Evolutionary conservation across 2,113 vertebrate species (phyloP), one percentile per base, ranked within the genome.

Genomic region (Crotophaga sulcirostris): DNA sequence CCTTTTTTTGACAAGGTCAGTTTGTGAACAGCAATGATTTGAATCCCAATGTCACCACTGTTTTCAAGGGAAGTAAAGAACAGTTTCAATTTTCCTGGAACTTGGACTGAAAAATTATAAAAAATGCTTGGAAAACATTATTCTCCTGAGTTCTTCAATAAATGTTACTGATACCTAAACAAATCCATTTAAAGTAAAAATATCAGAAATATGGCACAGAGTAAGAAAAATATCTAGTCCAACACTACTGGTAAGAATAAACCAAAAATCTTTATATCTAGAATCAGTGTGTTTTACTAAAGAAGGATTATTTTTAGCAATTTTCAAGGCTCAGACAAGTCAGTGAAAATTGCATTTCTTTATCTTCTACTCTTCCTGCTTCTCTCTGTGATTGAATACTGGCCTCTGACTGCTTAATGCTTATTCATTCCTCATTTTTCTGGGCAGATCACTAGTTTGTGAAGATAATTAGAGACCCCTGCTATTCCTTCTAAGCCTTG

Each of bases 381-480:
- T 87, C 74, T 64, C 38, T 95, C 72, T 86, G 69, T 96, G 95
- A 96, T 92, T 97, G 89, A 97, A 72, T 81, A 84, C 69, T 94
- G 95, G 83, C 92, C 87, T 97, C 95, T 97, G 58, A 93, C 75
- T 95, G 87, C 73, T 96, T 96, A 90, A 87, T 93, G 68, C 87
- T 95, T 93, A 97, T 96, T 97, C 91, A 95, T 70, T 91, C 77
- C 87, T 97, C 87, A 83, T 97, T 96, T 49, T 95, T 96, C 94
- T 94, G 84, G 86, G 89, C 81, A 95, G 87, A 96, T 97, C 85
- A 93, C 92, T 95, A 94, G 93, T 94, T 98, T 94, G 77, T 93
- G 88, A 96, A 96, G 93, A 97, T 97, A 98, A 97, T 97, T 96
- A 96, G 95, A 87, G 73, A 95, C 42, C 87, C 85, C 85, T 93